Evolutionary conservation across 2,797 vertebrate genomes (phyloP).

Genomic region (Sebastolobus altivelis): DNA sequence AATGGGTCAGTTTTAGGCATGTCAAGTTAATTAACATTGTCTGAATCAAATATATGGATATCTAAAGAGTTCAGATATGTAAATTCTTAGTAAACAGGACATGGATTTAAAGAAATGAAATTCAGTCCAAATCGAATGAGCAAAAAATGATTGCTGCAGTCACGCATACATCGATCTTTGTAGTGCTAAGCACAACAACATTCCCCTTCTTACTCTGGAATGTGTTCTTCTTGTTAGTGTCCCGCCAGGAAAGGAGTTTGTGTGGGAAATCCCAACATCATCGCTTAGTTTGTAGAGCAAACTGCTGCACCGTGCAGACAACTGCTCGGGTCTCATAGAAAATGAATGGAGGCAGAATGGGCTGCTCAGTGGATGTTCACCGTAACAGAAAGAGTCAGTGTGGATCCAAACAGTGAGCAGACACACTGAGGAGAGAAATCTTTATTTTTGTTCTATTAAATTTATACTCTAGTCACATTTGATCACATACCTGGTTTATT

Average conservation of each 20-base stretch:
- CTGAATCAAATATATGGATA: constrained; percentile 40
- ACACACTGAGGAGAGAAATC: background rate
- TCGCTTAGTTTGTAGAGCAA: constrained; percentile 1
- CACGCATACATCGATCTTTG: constrained; percentile 22
- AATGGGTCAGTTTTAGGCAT: constrained; percentile 34
- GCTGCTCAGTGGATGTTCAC: constrained; percentile 4
- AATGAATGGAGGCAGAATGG: constrained; percentile 16
- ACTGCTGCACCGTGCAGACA: constrained; percentile 17
- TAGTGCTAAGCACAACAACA: background rate
- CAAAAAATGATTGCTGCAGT: constrained; percentile 2
- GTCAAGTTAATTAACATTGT: constrained; percentile 52
- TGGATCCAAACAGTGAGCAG: background rate
- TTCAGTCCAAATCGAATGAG: constrained; percentile 17
- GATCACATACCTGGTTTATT: constrained; percentile 1
- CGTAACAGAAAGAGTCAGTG: constrained; percentile 10
- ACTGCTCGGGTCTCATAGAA: constrained; percentile 5
- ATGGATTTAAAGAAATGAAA: constrained; percentile 5
- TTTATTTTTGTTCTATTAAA: background rate
- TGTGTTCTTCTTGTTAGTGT: background rate
- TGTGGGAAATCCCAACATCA: constrained; percentile 11
- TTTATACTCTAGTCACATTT: background rate
- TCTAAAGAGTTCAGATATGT: constrained; percentile 26
- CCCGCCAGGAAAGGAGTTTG: background rate
- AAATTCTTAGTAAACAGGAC: constrained; percentile 20
- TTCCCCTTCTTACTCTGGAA: background rate